Evolutionary conservation across 2,888 invertebrate genomes (phyloP), one percentile per base, ranked within the genome.

Genomic region (Lydus trimaculatus): DNA sequence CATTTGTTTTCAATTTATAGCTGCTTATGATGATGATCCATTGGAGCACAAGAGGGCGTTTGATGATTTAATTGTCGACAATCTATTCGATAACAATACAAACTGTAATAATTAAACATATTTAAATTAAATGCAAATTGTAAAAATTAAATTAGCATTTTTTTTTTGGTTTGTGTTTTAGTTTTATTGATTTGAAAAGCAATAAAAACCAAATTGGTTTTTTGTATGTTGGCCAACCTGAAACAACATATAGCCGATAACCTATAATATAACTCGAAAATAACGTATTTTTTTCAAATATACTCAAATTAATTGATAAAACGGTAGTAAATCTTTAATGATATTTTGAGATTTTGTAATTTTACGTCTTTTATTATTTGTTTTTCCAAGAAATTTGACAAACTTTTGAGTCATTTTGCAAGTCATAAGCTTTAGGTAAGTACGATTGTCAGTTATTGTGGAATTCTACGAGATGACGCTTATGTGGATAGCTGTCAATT

Each of bases 1-100:
- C 72, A 72, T 72, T 70, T 70, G 69, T 72, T 70, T 72, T 72
- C 52, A 68, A 68, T 71, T 71, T 20, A 69, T n/a, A n/a, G n/a
- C n/a, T n/a, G 66, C 61, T 61, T 52, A 48, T 48, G 23, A 25
- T 39, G 59, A 28, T 59, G 61, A 61, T 39, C 6, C 23, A 39
- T 13, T 15, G 15, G 31, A 11, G 6, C 61, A 31, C 17, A 33
- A 61, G 61, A 39, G 61, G 61, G 61, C 61, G 31, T 52, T 25
- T 43, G 52, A 23, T 11, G 11, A 52, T 48, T 48, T 5, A 7
- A 20, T 4, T 52, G n/a, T 13, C 1, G 13, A 23, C 25, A 3
- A 52, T 48, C 23, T 2, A 23, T 23, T 11, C 13, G 52, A 52
- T 23, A 13, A 52, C 9, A 8, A 20, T 25, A 6, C 5, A 6